phyloP scores from a whole-genome alignment of 2,888 invertebrate genomes.

The Euproctis similis region DNA sequence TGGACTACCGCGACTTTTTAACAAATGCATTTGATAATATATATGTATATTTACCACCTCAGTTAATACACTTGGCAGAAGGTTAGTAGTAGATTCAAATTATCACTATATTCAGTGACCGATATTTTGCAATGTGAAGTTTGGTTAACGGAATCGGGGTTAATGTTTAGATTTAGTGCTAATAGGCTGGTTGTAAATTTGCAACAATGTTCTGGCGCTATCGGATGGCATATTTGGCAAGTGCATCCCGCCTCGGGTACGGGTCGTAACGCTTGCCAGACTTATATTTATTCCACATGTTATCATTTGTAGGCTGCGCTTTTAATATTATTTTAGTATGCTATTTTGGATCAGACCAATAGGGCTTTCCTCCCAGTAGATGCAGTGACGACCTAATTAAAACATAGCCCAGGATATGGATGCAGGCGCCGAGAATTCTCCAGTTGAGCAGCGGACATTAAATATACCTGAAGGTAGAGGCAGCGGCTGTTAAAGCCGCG shows the following conservation, averaged over 20 bases:
- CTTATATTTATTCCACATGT: conserved; percentile 53
- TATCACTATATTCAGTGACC: conserved; percentile 47
- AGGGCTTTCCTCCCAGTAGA: too few species aligned
- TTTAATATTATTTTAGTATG: conserved; percentile 59
- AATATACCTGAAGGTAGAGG: too few species aligned
- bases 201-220: conserved; percentile 69
- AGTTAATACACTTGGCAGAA: too few species aligned
- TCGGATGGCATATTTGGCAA: conserved; percentile 74
- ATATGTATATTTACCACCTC: too few species aligned
- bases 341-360: too few species aligned
- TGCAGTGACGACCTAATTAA: too few species aligned
- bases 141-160: conserved; percentile 70
- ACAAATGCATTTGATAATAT: too few species aligned
- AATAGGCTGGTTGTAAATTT: conserved; percentile 73
- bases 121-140: conserved; percentile 60
- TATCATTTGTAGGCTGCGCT: conserved; percentile 45
- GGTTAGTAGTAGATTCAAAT: conserved; percentile 43
- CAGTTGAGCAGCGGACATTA: too few species aligned
- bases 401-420: too few species aligned
- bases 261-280: conserved; percentile 52
- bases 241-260: conserved; percentile 44
- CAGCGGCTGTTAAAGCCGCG: too few species aligned
- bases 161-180: conserved; percentile 76
- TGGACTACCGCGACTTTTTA: too few species aligned
- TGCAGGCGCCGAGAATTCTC: too few species aligned